Percentiles rank a stretch among this genome's conserved stretches.
phyloP scores from a whole-genome alignment of 2,888 invertebrate genomes.

The Himalopsyche tibetana region DNA sequence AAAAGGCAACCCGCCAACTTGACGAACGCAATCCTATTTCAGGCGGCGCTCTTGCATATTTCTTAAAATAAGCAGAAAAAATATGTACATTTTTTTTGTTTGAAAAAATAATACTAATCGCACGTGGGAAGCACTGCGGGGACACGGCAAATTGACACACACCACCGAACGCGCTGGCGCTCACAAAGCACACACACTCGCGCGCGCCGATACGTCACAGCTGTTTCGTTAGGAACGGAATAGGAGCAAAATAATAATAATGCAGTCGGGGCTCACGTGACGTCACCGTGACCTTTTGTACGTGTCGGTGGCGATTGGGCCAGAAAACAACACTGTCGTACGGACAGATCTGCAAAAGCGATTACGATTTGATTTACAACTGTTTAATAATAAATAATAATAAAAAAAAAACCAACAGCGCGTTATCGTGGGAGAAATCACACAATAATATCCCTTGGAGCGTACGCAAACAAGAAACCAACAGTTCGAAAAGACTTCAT shows the following conservation, averaged over 20 bases:
- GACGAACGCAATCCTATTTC: neutral
- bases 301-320: slow-evolving; percentile 17
- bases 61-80: neutral
- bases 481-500: neutral
- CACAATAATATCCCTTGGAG: neutral
- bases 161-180: neutral
- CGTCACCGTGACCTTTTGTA: slow-evolving; percentile 36
- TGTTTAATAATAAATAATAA: neutral
- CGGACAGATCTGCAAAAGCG: slow-evolving; percentile 12
- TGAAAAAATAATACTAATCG: neutral
- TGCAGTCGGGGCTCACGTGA: slow-evolving; percentile 31
- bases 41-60: neutral
- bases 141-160: slow-evolving; percentile 24
- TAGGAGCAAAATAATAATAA: slow-evolving; percentile 40
- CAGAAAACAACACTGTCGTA: neutral
- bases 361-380: neutral
- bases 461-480: neutral
- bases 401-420: neutral
- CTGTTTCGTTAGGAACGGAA: slow-evolving; percentile 29
- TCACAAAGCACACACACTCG: neutral
- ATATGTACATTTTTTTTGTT: neutral
- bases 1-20: neutral
- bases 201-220: slow-evolving; percentile 39
- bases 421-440: neutral
- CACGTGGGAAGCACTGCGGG: neutral